These are phyloP conservation scores for Agriopis marginaria DNA, from an alignment of 2,888 invertebrate genomes.

Conservation along the genomic window DNA sequence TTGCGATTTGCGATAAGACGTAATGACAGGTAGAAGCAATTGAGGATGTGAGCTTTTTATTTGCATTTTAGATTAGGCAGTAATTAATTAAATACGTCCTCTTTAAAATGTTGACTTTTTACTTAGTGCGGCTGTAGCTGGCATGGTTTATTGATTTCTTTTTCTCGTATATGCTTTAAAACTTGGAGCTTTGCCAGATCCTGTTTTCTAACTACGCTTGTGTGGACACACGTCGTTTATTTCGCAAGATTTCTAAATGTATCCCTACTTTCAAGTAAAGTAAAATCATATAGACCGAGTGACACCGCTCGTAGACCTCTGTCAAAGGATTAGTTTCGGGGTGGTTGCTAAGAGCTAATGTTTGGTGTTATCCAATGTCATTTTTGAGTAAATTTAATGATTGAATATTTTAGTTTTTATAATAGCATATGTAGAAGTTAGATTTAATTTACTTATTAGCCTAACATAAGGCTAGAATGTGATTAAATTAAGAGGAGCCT, in stretches of 20 bases:
- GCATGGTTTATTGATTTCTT: conserved; percentile 39
- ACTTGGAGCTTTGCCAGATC: conserved; percentile 41
- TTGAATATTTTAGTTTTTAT: no score
- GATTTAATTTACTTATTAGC: no score
- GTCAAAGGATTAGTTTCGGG: no score
- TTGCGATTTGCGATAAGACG: conserved; percentile 29
- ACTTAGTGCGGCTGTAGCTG: conserved; percentile 11
- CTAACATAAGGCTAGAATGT: no score
- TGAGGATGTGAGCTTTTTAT: conserved; percentile 33
- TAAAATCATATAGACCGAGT: no score
- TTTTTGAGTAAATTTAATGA: no score
- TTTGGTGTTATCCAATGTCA: no score
- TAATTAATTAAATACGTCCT: conserved; percentile 31
- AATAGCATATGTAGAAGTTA: no score
- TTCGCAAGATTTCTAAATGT: conserved; percentile 20
- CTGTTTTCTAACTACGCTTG: conserved; percentile 37
- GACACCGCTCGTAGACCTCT: no score
- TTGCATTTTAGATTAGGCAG: conserved; percentile 27
- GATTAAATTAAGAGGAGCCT: no score
- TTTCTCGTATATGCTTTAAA: conserved; percentile 36
- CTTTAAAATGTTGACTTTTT: conserved; percentile 26
- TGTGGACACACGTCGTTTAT: conserved; percentile 28
- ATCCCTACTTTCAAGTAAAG: not conserved
- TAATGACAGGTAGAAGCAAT: conserved; percentile 36
- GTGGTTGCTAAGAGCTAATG: no score